phyloP scores from a whole-genome alignment of 1,140 invertebrate genomes.

The Pinna nobilis region DNA sequence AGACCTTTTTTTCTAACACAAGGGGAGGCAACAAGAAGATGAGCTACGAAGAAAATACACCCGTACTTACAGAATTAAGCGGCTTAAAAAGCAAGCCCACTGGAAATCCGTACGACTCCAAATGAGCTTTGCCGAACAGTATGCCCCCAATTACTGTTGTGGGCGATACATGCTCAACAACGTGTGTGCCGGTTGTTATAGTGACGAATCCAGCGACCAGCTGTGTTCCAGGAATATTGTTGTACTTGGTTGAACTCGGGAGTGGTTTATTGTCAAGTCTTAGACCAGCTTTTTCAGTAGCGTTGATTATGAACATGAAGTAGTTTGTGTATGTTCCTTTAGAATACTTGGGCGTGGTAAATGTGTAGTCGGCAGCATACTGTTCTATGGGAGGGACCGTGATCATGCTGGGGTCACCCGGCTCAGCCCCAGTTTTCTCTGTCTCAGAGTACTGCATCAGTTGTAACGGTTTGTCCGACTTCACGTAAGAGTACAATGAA shows the following conservation, averaged over 20 bases:
- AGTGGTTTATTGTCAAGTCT: conserved; percentile 9
- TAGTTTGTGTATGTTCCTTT: conserved; percentile 30
- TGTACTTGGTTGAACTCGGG: not conserved
- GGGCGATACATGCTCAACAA: conserved; percentile 6
- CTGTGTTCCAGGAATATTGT: conserved; percentile 18
- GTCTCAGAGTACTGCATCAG: conserved; percentile 26
- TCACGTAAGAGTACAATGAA: conserved; percentile 13
- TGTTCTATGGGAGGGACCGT: conserved; percentile 37
- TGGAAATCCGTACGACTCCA: conserved; percentile 26
- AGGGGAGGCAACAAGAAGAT: no score
- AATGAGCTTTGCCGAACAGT: conserved; percentile 23
- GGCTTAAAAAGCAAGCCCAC: conserved; percentile 19
- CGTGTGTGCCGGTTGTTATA: conserved; percentile 11
- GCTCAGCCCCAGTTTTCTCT: conserved; percentile 1
- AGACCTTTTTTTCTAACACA: no score
- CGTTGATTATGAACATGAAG: conserved; percentile 28
- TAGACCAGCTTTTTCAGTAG: conserved; percentile 18
- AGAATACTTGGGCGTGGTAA: conserved; percentile 36
- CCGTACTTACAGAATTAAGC: conserved; percentile 19
- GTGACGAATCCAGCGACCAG: conserved; percentile 20
- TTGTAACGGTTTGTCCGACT: conserved; percentile 24
- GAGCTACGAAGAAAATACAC: no score
- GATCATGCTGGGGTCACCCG: conserved; percentile 25
- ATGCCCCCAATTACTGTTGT: conserved; percentile 8
- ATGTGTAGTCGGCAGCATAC: conserved; percentile 33